Base-by-base conservation (phyloP, 2,113 vertebrate genomes). In the Tragulus kanchil region DNA sequence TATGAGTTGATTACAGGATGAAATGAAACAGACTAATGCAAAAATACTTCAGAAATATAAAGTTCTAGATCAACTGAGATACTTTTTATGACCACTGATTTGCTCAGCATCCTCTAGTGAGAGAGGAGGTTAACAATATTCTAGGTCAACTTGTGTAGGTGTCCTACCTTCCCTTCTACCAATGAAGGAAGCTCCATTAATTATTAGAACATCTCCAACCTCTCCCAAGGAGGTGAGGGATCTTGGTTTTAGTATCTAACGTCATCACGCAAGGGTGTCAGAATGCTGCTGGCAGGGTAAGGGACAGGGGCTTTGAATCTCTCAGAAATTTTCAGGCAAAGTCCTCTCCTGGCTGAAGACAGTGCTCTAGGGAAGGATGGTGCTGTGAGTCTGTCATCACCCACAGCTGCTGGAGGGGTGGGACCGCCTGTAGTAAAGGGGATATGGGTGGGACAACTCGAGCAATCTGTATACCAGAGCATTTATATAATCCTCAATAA, bases 21-120 rank as follows among this genome's bases (percentile, higher is more conserved):
- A 96, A 82, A 61, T 78, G 26, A 96, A 92, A 67, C 42, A 84
- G 14, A 83, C 2, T 31, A 85, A 48, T 23, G 23, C 64, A 89
- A 85, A 82, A 93, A 86, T 9, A 81, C n/a, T 73, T 89, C 7
- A 31, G 8, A 50, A 78, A 78, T 81, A 61, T n/a, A 11, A 75
- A 85, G 4, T 69, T 91, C 52, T 65, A 65, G 61, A 92, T 16
- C 36, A 92, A 82, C 28, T 54, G 90, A 84, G n/a, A 31, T n/a
- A 48, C 10, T 65, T 50, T 90, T 94, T 61, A 58, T 64, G 25
- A 52, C 73, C 62, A 85, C 13, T 56, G 11, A 81, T 94, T 90
- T 94, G 69, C 23, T 85, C 5, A 52, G 50, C 10, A 73, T 56
- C n/a, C 12, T 91, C 42, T 23, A 65, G 42, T 16, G 25, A 56